phyloP scores from a whole-genome alignment of 2,888 invertebrate genomes.

The Caradrina kadenii region DNA sequence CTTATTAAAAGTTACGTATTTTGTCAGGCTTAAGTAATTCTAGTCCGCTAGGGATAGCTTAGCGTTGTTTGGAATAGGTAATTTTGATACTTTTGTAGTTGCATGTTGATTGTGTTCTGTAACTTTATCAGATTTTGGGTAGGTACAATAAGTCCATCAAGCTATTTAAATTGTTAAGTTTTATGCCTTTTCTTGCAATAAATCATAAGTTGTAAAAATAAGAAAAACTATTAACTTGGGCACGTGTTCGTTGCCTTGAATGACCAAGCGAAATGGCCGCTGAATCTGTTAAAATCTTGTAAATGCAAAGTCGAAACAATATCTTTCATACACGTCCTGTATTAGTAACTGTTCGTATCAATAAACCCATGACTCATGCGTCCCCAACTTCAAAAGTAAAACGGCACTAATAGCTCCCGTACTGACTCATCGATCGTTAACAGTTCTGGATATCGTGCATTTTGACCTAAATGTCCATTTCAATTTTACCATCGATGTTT shows the following conservation, averaged over 20 bases:
- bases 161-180: slow-evolving; percentile 60
- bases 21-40: slow-evolving; percentile 55
- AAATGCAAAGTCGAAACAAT: slow-evolving; percentile 38
- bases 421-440: slow-evolving; percentile 49
- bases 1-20: slow-evolving; percentile 55
- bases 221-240: slow-evolving; percentile 43
- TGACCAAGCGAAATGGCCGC: slow-evolving; percentile 10
- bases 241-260: slow-evolving; percentile 47
- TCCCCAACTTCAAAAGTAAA: slow-evolving; percentile 40
- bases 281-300: slow-evolving; percentile 17
- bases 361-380: slow-evolving; percentile 53
- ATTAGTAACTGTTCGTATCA: slow-evolving; percentile 36
- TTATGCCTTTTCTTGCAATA: slow-evolving; percentile 66
- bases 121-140: slow-evolving; percentile 51
- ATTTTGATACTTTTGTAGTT: slow-evolving; percentile 45
- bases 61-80: slow-evolving; percentile 38
- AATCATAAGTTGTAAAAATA: slow-evolving; percentile 57
- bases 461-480: slow-evolving; percentile 21
- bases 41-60: slow-evolving; percentile 63
- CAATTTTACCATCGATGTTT: slow-evolving; percentile 8
- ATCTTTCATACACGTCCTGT: slow-evolving; percentile 17
- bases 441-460: slow-evolving; percentile 34
- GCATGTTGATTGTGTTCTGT: slow-evolving; percentile 49
- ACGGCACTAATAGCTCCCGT: slow-evolving; percentile 27
- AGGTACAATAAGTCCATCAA: slow-evolving; percentile 58